These are phyloP conservation scores for Nomada hirtipes DNA, from an alignment of 2,888 invertebrate species.

Conservation along the genomic window DNA sequence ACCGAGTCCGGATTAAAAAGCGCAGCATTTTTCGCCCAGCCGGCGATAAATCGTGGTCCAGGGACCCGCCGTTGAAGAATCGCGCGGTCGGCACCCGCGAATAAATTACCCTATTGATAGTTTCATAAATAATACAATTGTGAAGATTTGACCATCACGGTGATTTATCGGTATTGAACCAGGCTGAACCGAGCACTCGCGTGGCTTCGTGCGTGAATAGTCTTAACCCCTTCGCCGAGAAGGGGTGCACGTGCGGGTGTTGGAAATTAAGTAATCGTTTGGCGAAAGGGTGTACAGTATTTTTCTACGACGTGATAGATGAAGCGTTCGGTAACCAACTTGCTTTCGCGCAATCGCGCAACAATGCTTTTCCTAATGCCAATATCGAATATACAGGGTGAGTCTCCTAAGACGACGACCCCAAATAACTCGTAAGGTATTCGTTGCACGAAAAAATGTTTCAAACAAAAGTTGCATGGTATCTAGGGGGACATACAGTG, in stretches of 20 bases:
- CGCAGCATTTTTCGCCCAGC: constrained; percentile 41
- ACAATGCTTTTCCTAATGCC: too few relatives aligned
- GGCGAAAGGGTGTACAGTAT: too few relatives aligned
- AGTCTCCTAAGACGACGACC: too few relatives aligned
- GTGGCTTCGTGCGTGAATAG: neutral
- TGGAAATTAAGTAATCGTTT: too few relatives aligned
- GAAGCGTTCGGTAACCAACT: too few relatives aligned
- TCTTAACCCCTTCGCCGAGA: neutral
- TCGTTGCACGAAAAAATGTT: too few relatives aligned
- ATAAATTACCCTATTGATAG: constrained; percentile 60
- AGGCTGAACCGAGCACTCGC: neutral
- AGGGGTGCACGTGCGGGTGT: neutral
- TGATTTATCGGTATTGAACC: constrained; percentile 17
- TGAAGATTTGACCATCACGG: constrained; percentile 10
- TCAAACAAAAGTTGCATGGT: too few relatives aligned
- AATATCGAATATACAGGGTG: too few relatives aligned
- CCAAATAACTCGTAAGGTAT: too few relatives aligned
- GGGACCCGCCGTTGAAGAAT: constrained; percentile 42
- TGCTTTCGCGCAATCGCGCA: too few relatives aligned
- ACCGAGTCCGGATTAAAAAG: constrained; percentile 56
- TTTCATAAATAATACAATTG: constrained; percentile 55
- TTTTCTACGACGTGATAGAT: too few relatives aligned
- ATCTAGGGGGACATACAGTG: too few relatives aligned
- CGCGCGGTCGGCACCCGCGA: constrained; percentile 32
- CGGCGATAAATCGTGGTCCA: constrained; percentile 54